A percentile compares a stretch with the other conserved stretches of the same genome.
Evolutionary conservation across 1,140 invertebrate species (phyloP).

Genomic region (Parapsyche elsis): DNA sequence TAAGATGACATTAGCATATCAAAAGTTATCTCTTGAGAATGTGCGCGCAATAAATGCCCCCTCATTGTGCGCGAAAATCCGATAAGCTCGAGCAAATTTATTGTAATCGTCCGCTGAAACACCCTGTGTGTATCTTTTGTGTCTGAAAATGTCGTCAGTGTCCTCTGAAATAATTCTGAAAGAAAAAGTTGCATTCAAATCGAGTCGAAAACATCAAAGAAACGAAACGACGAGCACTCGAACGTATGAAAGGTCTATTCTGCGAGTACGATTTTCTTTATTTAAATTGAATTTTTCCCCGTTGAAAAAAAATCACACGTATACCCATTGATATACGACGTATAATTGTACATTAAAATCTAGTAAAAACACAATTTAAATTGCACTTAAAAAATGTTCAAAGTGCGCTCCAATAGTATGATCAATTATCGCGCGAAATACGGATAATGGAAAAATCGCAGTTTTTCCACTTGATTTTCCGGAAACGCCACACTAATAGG

Average conservation of each 20-base stretch:
- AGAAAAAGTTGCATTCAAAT: too few species aligned
- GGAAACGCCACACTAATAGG: not conserved
- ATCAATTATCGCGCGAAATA: too few species aligned
- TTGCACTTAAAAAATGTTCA: not conserved
- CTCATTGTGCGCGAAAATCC: not conserved
- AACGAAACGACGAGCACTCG: too few species aligned
- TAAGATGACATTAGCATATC: not conserved
- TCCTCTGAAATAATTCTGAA: too few species aligned
- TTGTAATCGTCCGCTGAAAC: not conserved
- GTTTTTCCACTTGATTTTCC: not conserved
- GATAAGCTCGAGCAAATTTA: not conserved
- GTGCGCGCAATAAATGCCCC: not conserved
- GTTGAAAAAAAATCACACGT: too few species aligned
- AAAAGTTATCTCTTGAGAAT: not conserved
- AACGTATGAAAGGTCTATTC: too few species aligned
- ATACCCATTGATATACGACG: too few species aligned
- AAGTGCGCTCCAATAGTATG: not conserved
- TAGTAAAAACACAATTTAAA: too few species aligned
- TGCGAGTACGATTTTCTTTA: too few species aligned
- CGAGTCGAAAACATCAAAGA: too few species aligned
- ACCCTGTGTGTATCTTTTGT: not conserved
- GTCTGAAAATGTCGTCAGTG: not conserved
- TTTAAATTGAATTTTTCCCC: too few species aligned
- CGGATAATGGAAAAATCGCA: not conserved
- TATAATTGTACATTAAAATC: too few species aligned